Base-by-base conservation (phyloP, 2,888 invertebrate genomes). In the Patella ulyssiponensis region DNA sequence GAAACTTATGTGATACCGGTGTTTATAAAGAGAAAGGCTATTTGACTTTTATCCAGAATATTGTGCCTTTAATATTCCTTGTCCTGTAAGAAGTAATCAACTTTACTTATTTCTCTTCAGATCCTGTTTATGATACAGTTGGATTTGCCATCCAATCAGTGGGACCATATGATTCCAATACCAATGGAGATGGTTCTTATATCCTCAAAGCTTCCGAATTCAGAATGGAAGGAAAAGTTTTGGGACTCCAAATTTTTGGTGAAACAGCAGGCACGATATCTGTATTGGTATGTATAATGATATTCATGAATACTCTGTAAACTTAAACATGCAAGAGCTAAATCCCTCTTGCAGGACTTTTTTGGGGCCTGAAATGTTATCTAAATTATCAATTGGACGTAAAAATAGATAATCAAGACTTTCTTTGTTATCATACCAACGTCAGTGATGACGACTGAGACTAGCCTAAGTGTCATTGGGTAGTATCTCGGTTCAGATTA, bases 201-300 rank as follows among this genome's bases (percentile, higher is more conserved):
- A 64, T 83, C 17, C 74, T 83, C 75, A 78, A 77, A 14, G 76
- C 75, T 7, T 69, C 83, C 9, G 83, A 83, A 51, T 83, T 84
- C 74, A 52, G 77, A 27, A 76, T 78, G 52, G 58, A 81, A 20
- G 86, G 86, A 1, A 77, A 78, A 12, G 58, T 88, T 5, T 75
- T 84, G 5, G 86, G 85, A 3, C 82, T 86, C 77, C 86, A 89
- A 75, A 82, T 85, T 58, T 80, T 81, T 64, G 86, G 84, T 14
- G 72, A 82, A 0, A 75, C 23, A 4, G 56, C 79, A 9, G 87
- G 85, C 9, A 71, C 73, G 1, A 33, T 88, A 9, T 79, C 74
- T 11, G 56, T 88, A 5, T 75, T 83, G 82, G 88, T 88, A 76
- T 80, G 86, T 81, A 51, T 56, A 44, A 17, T 33, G 20, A 23